phyloP scores from a whole-genome alignment of 2,797 vertebrate genomes.

The Lithobates sylvaticus region DNA sequence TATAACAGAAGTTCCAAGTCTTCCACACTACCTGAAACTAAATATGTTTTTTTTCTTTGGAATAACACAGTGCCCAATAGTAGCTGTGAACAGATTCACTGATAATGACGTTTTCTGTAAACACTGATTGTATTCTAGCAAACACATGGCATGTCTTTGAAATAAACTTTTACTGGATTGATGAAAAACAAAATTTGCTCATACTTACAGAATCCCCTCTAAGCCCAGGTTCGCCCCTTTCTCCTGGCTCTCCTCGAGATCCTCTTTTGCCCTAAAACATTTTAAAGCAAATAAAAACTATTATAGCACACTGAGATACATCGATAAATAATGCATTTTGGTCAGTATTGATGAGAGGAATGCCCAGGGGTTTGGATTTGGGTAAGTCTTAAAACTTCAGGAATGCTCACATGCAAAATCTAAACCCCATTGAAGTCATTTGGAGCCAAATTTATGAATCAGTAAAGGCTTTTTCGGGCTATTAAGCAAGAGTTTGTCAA shows the following conservation, averaged over 20 bases:
- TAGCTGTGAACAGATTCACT: not conserved
- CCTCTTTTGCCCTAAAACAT: conserved; percentile 81
- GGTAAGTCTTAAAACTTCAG: no score
- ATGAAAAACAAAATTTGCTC: not conserved
- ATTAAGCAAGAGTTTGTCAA: no score
- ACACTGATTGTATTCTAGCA: not conserved
- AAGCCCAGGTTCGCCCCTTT: conserved; percentile 79
- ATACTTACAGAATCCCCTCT: conserved; percentile 86
- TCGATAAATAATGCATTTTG: not conserved
- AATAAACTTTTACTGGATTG: not conserved
- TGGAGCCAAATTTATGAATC: no score
- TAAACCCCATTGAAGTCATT: no score
- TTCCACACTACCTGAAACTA: not conserved
- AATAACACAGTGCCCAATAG: no score
- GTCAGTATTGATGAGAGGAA: not conserved
- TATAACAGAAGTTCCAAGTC: not conserved
- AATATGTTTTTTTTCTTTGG: no score
- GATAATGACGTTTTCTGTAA: no score
- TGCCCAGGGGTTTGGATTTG: no score
- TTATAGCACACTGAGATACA: not conserved
- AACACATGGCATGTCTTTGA: not conserved
- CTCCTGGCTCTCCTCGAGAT: conserved; percentile 75
- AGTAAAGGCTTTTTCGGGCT: no score
- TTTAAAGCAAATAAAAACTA: not conserved
- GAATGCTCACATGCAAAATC: no score